phyloP scores from a whole-genome alignment of 2,113 vertebrate genomes.

The Marmota monax region DNA sequence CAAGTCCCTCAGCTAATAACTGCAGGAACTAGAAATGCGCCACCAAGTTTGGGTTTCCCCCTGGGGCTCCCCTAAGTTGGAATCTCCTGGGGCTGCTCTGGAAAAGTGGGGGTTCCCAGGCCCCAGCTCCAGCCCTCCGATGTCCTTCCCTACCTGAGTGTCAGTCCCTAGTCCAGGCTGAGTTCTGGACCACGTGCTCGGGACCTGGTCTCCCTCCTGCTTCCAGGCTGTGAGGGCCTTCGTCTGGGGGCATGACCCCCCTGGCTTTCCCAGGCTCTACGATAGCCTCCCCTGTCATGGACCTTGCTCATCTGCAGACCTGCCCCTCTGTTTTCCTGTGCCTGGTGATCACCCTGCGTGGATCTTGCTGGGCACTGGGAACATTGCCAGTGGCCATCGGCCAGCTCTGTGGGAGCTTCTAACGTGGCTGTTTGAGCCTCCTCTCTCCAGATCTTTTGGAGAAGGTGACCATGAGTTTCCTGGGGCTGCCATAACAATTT shows the following conservation, averaged over 20 bases:
- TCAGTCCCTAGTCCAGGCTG: not conserved
- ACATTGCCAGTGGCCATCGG: not conserved
- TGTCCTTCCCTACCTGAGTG: not conserved
- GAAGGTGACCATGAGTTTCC: not conserved
- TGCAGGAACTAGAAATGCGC: too few relatives aligned
- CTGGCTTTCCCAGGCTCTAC: not conserved
- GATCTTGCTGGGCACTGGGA: not conserved
- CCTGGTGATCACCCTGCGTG: not conserved
- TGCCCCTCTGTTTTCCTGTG: not conserved
- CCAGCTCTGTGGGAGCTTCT: not conserved
- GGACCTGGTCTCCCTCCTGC: not conserved
- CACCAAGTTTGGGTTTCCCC: not conserved
- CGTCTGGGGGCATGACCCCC: rapidly evolving
- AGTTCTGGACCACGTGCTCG: rapidly evolving
- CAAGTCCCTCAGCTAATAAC: not conserved
- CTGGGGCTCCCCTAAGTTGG: not conserved
- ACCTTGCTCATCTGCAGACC: not conserved
- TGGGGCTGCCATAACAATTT: not conserved
- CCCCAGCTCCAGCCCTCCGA: not conserved
- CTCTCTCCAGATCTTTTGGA: not conserved
- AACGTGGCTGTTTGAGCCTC: not conserved
- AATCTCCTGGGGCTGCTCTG: not conserved
- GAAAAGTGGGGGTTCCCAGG: not conserved
- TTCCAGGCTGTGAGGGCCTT: not conserved
- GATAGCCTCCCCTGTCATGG: rapidly evolving